phyloP scores from a whole-genome alignment of 2,113 vertebrate genomes.

The Trochalopteron elliotii region DNA sequence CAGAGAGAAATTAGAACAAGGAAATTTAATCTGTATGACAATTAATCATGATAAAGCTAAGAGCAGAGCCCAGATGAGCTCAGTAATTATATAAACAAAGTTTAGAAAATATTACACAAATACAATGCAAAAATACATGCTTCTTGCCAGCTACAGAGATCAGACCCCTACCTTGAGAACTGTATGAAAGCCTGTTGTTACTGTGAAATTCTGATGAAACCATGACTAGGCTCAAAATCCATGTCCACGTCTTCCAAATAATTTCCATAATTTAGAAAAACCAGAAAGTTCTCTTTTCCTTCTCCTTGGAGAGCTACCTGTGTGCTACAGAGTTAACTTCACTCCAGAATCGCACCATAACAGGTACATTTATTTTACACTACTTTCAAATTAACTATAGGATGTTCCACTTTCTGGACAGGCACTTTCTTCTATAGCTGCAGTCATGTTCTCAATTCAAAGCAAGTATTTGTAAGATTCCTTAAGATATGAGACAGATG shows the following conservation, averaged over 20 bases:
- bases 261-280: conserved; percentile 96
- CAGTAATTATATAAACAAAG: neutral
- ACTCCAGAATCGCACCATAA: conserved; percentile 86
- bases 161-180: conserved; percentile 91
- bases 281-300: conserved; percentile 69
- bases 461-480: conserved; percentile 70
- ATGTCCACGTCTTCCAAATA: conserved; percentile 98
- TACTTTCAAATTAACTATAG: conserved; percentile 66
- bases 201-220: conserved; percentile 90
- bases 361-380: conserved; percentile 78
- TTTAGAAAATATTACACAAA: neutral
- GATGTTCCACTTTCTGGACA: conserved; percentile 72
- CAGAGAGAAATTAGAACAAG: neutral
- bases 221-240: conserved; percentile 96
- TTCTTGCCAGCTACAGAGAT: conserved; percentile 21
- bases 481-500: conserved; percentile 78
- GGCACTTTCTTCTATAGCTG: conserved; percentile 74
- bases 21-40: neutral
- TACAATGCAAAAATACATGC: neutral
- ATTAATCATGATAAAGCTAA: neutral
- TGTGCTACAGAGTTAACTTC: conserved; percentile 79
- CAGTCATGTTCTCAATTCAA: conserved; percentile 83
- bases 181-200: conserved; percentile 87
- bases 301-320: conserved; percentile 80
- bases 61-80: neutral